Evolutionary conservation across 2,113 vertebrate species (phyloP), one percentile per base, ranked within the genome.

Genomic region (Triplophysa dalaica): DNA sequence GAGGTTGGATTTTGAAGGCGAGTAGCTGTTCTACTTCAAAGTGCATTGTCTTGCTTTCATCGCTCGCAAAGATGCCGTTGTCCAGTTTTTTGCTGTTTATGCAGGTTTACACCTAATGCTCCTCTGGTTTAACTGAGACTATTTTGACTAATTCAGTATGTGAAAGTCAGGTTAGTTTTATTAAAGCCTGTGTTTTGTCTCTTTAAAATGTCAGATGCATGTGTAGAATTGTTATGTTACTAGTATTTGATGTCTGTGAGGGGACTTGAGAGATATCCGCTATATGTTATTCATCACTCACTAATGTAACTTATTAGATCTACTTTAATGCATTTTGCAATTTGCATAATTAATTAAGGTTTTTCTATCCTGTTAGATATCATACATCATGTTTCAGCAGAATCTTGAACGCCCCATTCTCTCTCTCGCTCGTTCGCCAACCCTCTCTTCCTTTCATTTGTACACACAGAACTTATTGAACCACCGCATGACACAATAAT

Each of bases 1-100:
- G 45, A 56, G 78, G n/a, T 80, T 80, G 24, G 60, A 65, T 80
- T 65, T 56, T 73, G 21, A 73, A 62, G 68, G 29, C 45, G 54
- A 79, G n/a, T 41, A 56, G 33, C 60, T 13, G 10, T 24, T 17
- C 4, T 45, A 61, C 68, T 72, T 77, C 58, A 29, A 52, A 65
- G 56, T 10, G 17, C 17, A 77, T 70, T 81, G 64, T 66, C 61
- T 61, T 0, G 43, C 76, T 82, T 66, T 78, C 21, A 7, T 64
- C 50, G 6, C 43, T 63, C 26, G 16, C 8, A 22, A 4, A 22
- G 41, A 17, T 33, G 9, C 0, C 19, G 19, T 63, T 16, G 16
- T 19, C 17, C 41, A 9, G 11, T 16, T 63, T 19, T 58, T 29
- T 68, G 48, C 16, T 63, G 8, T 63, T 43, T 54, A 68, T 69